Conservation (phyloP, 2,888 invertebrate species). For the Callyntrura sp. region DNA sequence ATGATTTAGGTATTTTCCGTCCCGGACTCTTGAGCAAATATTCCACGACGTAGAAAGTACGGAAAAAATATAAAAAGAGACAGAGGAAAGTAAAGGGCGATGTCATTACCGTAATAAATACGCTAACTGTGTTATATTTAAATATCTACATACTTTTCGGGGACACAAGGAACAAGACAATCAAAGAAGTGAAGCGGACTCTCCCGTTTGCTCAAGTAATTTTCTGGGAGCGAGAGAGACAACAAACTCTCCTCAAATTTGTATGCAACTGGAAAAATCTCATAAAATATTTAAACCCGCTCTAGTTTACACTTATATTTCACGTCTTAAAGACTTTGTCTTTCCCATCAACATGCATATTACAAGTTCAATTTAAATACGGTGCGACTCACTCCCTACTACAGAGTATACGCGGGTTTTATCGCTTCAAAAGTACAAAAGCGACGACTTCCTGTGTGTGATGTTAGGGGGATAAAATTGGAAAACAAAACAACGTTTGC, state of each 20-base stretch:
- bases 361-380: conserved; percentile 32
- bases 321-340: neutral
- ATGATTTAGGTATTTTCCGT: too few relatives aligned
- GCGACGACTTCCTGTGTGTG: neutral
- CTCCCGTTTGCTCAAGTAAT: neutral
- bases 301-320: conserved; percentile 51
- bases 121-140: neutral
- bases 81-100: too few relatives aligned
- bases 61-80: too few relatives aligned
- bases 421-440: neutral
- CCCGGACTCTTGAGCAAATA: too few relatives aligned
- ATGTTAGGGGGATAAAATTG: conserved; percentile 13
- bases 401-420: too few relatives aligned
- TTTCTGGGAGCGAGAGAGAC: neutral
- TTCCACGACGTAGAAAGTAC: too few relatives aligned
- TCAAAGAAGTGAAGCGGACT: neutral
- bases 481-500: neutral
- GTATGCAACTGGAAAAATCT: conserved; percentile 60
- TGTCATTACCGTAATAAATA: neutral
- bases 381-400: too few relatives aligned
- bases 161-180: conserved; percentile 18
- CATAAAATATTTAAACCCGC: conserved; percentile 64
- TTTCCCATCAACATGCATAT: conserved; percentile 28
- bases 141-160: neutral
- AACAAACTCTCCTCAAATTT: conserved; percentile 27